These are phyloP conservation scores for Empidonax alnorum DNA, from an alignment of 2,113 vertebrate genomes.

Conservation along the genomic window DNA sequence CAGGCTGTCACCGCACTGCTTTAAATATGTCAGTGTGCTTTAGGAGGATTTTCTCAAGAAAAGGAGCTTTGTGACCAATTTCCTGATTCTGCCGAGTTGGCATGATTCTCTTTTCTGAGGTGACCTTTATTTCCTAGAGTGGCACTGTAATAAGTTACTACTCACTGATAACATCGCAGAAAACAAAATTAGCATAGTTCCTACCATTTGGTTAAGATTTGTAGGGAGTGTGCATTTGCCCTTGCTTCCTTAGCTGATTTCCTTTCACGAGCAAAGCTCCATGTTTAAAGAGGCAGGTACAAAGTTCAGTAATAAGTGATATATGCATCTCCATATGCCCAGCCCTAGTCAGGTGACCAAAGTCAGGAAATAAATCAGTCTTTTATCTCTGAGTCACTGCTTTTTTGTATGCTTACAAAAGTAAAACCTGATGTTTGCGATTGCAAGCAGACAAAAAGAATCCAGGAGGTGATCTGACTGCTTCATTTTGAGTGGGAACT, in stretches of 20 bases:
- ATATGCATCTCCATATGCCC: not conserved
- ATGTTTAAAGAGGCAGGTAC: not conserved
- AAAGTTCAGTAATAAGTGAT: conserved; percentile 6
- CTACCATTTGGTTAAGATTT: not conserved
- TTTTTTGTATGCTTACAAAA: not conserved
- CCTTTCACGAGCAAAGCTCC: not conserved
- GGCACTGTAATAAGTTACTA: not conserved
- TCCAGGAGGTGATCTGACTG: not conserved
- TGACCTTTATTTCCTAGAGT: conserved; percentile 35
- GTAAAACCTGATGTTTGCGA: not conserved
- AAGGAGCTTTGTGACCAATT: not conserved
- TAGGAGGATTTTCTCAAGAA: not conserved
- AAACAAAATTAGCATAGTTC: conserved; percentile 5
- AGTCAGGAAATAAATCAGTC: not conserved
- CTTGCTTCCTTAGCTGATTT: not conserved
- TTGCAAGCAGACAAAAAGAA: not conserved
- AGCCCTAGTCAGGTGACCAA: not conserved
- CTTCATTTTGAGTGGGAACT: not conserved
- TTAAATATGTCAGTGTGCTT: not conserved
- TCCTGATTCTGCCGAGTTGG: not conserved
- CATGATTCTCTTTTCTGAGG: not conserved
- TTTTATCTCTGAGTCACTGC: not conserved
- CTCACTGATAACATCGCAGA: not conserved
- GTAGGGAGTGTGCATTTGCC: not conserved
- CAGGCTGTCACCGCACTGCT: not conserved